Base-by-base conservation (phyloP, 2,113 vertebrate species). In the Dicaeum eximium region DNA sequence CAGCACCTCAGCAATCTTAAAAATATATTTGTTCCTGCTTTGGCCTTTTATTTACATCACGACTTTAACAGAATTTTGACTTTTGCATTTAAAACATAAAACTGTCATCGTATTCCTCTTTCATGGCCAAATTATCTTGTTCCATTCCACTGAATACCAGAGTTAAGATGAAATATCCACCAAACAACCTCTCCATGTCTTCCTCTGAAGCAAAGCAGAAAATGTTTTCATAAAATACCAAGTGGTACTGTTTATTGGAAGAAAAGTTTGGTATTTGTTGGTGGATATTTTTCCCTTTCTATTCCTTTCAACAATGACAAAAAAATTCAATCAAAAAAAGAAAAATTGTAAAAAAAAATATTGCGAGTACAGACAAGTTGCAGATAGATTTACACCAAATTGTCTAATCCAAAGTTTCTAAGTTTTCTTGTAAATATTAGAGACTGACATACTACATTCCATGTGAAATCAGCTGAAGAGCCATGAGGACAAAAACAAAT, bases 201-300 rank as follows among this genome's bases (percentile, higher is more conserved):
- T 14, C 14, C 5, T 53, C 57, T 38, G 11, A 60, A 64, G 42
- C 4, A 31, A 84, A 48, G 2, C 7, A 51, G 30, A 72, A 86
- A 60, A 27, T 33, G 12, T 56, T 71, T 71, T 27, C 0, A 15
- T 22, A 9, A 18, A 25, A 6, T 19, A 47, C 7, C 5, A 60
- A 70, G 2, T 37, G 38, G 38, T 4, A 44, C 5, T 19, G 0
- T 21, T 40, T 69, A 1, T 22, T 37, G 28, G 23, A 77, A 45
- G 12, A 70, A 48, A 64, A 45, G 4, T 9, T 24, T 28, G 9
- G 3, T 22, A 11, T 71, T 56, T 33, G 0, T 61, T 33, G n/a
- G 3, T 20, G 2, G 16, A 37, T n/a, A 5, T 14, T 27, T 72
- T 23, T 13, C 7, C 4, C 1, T 4, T 42, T 69, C 54, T n/a